Conservation (phyloP, 1,140 invertebrate species). For the Ostrea denselamellosa region DNA sequence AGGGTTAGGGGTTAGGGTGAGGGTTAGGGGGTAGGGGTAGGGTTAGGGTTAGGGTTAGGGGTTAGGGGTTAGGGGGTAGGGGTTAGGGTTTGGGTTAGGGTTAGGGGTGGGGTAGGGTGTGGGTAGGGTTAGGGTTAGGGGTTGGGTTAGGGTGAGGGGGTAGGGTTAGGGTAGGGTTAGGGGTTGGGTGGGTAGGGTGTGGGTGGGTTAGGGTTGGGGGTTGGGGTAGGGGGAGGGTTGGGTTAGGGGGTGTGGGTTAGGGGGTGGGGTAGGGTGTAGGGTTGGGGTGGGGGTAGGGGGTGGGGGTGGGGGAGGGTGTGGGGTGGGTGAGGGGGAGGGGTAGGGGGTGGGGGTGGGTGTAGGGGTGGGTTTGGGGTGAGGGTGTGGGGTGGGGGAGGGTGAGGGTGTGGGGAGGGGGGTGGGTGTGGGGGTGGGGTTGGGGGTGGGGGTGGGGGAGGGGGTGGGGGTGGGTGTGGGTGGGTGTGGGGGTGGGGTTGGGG, state of each 20-base stretch:
- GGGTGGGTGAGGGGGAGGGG: neutral
- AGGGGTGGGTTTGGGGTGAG: slow-evolving; percentile 48
- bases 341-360: slow-evolving; percentile 50
- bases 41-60: slow-evolving; percentile 45
- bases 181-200: no score
- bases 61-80: slow-evolving; percentile 44
- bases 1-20: slow-evolving; percentile 52
- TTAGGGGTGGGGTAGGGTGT: slow-evolving; percentile 39
- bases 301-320: no score
- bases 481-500: slow-evolving; percentile 51
- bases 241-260: no score
- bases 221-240: no score
- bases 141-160: neutral
- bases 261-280: no score
- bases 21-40: slow-evolving; percentile 45
- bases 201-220: no score
- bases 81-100: slow-evolving; percentile 45
- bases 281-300: no score
- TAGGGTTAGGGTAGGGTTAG: no score
- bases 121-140: slow-evolving; percentile 48
- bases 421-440: slow-evolving; percentile 53
- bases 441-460: slow-evolving; percentile 45
- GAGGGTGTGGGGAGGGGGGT: slow-evolving; percentile 43
- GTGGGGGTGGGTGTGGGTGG: slow-evolving; percentile 58
- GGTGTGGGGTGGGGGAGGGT: slow-evolving; percentile 55